phyloP scores from a whole-genome alignment of 1,140 invertebrate genomes.

The Daktulosphaira vitifoliae region DNA sequence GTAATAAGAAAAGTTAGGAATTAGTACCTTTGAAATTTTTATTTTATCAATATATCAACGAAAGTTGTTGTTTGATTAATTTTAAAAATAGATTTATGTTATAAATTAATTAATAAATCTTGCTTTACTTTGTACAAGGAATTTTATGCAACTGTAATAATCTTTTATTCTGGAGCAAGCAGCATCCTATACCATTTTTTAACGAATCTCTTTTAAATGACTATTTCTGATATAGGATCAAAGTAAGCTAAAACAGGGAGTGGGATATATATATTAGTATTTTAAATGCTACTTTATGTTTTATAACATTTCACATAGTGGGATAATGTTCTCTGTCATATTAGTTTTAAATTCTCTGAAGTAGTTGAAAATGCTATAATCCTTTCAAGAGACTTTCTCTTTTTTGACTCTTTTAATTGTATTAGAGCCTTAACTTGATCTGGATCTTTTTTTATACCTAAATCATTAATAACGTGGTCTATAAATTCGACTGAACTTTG shows the following conservation, averaged over 20 bases:
- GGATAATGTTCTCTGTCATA: too few species aligned
- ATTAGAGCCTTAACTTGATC: constrained; percentile 42
- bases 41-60: too few species aligned
- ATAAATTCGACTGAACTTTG: constrained; percentile 40
- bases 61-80: too few species aligned
- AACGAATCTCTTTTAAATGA: constrained; percentile 40
- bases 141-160: constrained; percentile 38
- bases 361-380: constrained; percentile 41
- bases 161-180: constrained; percentile 38
- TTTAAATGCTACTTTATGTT: constrained; percentile 41
- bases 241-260: neutral
- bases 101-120: too few species aligned
- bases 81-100: too few species aligned
- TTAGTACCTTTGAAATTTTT: too few species aligned
- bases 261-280: constrained; percentile 40
- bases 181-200: constrained; percentile 39
- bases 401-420: constrained; percentile 41
- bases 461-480: constrained; percentile 38
- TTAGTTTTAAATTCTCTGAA: too few species aligned
- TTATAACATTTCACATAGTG: constrained; percentile 43
- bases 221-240: neutral
- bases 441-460: constrained; percentile 42
- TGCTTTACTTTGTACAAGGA: too few species aligned
- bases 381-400: constrained; percentile 41
- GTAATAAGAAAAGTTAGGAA: too few species aligned